Evolutionary conservation across 2,888 invertebrate genomes (phyloP).

Genomic region (Agrotis ipsilon): DNA sequence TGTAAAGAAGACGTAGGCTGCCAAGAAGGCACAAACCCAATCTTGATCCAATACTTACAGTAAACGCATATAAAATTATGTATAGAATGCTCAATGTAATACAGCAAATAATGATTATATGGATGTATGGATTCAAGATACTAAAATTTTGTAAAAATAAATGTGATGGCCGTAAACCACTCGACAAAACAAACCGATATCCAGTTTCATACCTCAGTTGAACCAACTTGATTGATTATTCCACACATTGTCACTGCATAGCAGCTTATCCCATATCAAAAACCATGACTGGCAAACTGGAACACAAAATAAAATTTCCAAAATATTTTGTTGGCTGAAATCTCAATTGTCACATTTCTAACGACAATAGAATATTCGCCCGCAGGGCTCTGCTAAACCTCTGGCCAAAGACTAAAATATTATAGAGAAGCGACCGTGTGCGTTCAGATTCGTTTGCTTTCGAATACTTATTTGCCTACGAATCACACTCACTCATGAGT

Average conservation of each 20-base stretch:
- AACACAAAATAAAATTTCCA: constrained; percentile 34
- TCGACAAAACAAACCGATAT: not conserved
- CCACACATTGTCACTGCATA: constrained; percentile 25
- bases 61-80: too few relatives aligned
- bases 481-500: too few relatives aligned
- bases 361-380: constrained; percentile 62
- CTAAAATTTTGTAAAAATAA: too few relatives aligned
- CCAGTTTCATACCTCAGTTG: not conserved
- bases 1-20: too few relatives aligned
- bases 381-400: constrained; percentile 46
- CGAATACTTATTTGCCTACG: too few relatives aligned
- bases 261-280: constrained; percentile 53
- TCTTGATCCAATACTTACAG: too few relatives aligned
- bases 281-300: constrained; percentile 41
- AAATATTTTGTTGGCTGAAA: constrained; percentile 45
- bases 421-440: not conserved
- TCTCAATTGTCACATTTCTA: constrained; percentile 52
- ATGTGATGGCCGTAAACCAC: too few relatives aligned
- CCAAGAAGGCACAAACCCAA: too few relatives aligned
- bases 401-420: not conserved
- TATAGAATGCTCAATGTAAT: too few relatives aligned
- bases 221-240: constrained; percentile 41
- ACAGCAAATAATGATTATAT: too few relatives aligned
- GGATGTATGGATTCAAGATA: too few relatives aligned
- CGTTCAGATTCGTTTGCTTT: too few relatives aligned